Evolutionary conservation across 2,797 vertebrate species (phyloP).

Genomic region (Staurois parvus): DNA sequence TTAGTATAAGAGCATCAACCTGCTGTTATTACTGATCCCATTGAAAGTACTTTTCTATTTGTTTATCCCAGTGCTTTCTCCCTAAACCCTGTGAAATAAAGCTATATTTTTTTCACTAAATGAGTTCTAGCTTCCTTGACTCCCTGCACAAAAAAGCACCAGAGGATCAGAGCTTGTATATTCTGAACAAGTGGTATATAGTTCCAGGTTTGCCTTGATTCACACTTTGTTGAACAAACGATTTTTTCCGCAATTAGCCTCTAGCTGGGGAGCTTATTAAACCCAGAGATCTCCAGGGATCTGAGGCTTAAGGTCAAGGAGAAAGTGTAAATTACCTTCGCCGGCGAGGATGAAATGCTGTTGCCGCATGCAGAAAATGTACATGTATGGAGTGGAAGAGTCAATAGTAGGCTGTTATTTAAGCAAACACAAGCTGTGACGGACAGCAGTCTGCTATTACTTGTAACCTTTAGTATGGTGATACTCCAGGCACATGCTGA

Average conservation of each 20-base stretch:
- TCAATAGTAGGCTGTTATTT: constrained; percentile 59
- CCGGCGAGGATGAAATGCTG: constrained; percentile 48
- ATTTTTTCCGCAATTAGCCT: constrained; percentile 62
- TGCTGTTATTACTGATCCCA: too few species aligned
- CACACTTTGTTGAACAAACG: constrained; percentile 62
- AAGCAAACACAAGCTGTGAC: constrained; percentile 59
- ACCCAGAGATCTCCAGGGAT: constrained; percentile 53
- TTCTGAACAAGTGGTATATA: constrained; percentile 30
- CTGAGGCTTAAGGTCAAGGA: constrained; percentile 61
- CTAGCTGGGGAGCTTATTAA: constrained; percentile 63
- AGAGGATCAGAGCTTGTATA: constrained; percentile 28
- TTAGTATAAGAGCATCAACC: too few species aligned
- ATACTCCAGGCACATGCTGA: constrained; percentile 20
- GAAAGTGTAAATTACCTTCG: constrained; percentile 60
- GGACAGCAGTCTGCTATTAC: constrained; percentile 47
- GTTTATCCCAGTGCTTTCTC: neutral
- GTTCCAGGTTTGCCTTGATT: constrained; percentile 54
- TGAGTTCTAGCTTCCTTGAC: constrained; percentile 6
- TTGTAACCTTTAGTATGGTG: constrained; percentile 51
- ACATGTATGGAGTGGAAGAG: constrained; percentile 49
- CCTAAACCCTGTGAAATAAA: constrained; percentile 1
- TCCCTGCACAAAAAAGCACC: constrained; percentile 14
- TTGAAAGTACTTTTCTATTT: too few species aligned
- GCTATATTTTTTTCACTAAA: constrained; percentile 11
- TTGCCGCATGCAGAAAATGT: constrained; percentile 35